phyloP scores from a whole-genome alignment of 2,797 vertebrate genomes.

The Gouania willdenowi region DNA sequence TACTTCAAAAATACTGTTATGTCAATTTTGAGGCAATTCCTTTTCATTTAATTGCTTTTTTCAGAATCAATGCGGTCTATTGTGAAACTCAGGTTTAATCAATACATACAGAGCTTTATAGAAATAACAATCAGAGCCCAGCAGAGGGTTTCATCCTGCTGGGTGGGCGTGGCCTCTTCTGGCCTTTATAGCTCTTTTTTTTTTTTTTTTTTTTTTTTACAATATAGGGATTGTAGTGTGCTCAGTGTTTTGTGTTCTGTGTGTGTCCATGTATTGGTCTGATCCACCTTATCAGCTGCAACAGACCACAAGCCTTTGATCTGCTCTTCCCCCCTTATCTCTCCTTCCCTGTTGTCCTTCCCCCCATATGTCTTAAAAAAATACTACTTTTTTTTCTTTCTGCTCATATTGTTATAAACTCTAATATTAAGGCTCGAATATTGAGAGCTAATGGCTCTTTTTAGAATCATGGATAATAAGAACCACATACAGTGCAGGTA shows the following conservation, averaged over 20 bases:
- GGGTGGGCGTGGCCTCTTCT: too few relatives aligned
- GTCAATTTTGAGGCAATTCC: too few relatives aligned
- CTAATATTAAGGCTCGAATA: constrained; percentile 11
- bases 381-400: constrained; percentile 6
- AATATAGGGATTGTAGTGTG: constrained; percentile 32
- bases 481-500: constrained; percentile 22
- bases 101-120: too few relatives aligned
- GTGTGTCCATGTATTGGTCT: constrained; percentile 2
- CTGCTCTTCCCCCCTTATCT: constrained; percentile 16
- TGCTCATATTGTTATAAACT: constrained; percentile 26
- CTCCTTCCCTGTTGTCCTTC: background rate
- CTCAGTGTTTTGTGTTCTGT: background rate
- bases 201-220: too few relatives aligned
- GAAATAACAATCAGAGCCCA: too few relatives aligned
- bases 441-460: constrained; percentile 39
- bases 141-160: too few relatives aligned
- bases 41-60: too few relatives aligned
- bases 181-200: too few relatives aligned
- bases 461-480: constrained; percentile 13
- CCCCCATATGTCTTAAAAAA: background rate
- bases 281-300: constrained; percentile 63
- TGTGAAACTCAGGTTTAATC: too few relatives aligned
- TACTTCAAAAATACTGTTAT: too few relatives aligned
- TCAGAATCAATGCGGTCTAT: too few relatives aligned
- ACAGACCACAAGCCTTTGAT: constrained; percentile 55